Conservation (phyloP, 2,797 vertebrate genomes). For the Pipistrellus nathusii region DNA sequence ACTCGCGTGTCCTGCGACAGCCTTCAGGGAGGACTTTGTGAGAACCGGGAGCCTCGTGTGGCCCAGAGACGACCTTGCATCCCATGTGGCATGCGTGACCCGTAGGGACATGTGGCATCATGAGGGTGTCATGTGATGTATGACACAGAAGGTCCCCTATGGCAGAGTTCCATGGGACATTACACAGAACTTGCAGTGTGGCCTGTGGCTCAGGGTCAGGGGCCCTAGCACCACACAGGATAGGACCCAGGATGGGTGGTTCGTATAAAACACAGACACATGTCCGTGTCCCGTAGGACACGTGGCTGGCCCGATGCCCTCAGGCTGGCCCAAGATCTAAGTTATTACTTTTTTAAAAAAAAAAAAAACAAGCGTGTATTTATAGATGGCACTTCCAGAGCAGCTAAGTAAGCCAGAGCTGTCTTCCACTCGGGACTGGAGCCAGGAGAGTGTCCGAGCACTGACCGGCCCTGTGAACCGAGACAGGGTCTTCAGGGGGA, state of each 20-base stretch:
- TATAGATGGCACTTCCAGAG: slow-evolving; percentile 34
- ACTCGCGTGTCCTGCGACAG: rapidly evolving
- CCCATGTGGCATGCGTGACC: background rate
- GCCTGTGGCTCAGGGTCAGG: background rate
- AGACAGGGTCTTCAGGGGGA: background rate
- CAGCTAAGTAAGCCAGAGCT: background rate
- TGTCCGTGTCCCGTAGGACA: background rate
- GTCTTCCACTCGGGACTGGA: background rate
- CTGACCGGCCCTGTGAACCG: background rate
- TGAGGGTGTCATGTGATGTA: background rate
- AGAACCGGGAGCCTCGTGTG: background rate
- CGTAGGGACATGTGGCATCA: background rate
- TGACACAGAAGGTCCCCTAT: background rate
- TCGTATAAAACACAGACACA: too few relatives aligned
- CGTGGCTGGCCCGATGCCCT: background rate
- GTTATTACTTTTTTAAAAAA: slow-evolving; percentile 70
- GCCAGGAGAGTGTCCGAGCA: background rate
- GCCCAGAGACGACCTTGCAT: background rate
- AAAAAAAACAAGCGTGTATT: slow-evolving; percentile 10
- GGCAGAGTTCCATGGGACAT: background rate
- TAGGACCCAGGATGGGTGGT: background rate
- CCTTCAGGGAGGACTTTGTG: background rate
- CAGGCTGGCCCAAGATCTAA: slow-evolving; percentile 44
- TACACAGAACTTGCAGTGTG: background rate
- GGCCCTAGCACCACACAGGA: background rate